These are phyloP conservation scores for Pica pica DNA, from an alignment of 2,113 vertebrate species.

Conservation along the genomic window DNA sequence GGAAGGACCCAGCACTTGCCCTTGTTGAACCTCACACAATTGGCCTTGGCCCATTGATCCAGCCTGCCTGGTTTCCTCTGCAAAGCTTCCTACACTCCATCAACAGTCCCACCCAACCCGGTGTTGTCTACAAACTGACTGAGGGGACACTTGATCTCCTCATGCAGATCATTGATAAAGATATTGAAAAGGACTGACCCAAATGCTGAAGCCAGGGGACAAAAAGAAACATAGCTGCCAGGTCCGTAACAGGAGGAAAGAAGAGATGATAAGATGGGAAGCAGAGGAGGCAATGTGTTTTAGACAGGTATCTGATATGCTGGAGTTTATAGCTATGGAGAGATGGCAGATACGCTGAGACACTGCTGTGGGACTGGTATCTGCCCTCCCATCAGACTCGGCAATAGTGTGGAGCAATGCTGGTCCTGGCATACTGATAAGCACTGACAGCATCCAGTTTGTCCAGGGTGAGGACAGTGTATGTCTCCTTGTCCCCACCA, in stretches of 20 bases:
- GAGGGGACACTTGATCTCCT: background rate
- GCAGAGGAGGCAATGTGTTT: background rate
- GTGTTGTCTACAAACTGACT: background rate
- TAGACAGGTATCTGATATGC: background rate
- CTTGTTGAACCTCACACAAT: background rate
- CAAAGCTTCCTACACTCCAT: background rate
- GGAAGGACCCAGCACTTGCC: background rate
- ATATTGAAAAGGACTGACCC: background rate
- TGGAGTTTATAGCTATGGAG: background rate
- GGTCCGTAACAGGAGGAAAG: background rate
- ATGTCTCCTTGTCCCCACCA: background rate
- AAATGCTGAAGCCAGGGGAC: background rate
- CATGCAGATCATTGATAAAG: no score
- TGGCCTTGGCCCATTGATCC: background rate
- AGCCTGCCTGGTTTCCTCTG: background rate
- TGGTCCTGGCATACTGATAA: background rate
- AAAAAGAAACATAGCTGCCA: background rate
- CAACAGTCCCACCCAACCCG: background rate
- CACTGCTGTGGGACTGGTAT: background rate
- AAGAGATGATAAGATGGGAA: background rate
- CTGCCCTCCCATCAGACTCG: background rate
- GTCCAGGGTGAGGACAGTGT: background rate
- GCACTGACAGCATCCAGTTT: background rate
- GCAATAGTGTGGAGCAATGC: rapidly evolving
- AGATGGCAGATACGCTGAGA: background rate